Percentiles rank a stretch among this genome's conserved stretches.
Evolutionary conservation across 2,797 vertebrate species (phyloP).

Genomic region (Dermochelys coriacea): DNA sequence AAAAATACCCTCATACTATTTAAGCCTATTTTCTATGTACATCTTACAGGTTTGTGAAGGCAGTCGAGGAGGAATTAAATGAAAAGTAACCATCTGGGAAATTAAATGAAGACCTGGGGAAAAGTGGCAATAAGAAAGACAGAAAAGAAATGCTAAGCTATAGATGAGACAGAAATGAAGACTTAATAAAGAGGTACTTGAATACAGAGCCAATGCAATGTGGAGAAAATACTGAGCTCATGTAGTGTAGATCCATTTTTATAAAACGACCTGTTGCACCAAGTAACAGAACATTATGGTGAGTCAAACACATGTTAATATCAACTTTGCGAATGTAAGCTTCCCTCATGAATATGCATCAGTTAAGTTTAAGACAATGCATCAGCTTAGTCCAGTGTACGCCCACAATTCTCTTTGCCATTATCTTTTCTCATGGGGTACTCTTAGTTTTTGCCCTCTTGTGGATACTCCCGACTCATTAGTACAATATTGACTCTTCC

Average conservation of each 20-base stretch:
- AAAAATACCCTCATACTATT: background rate
- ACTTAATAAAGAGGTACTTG: background rate
- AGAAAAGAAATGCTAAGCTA: background rate
- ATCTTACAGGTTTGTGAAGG: background rate
- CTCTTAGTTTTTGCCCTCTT: background rate
- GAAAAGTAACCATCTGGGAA: background rate
- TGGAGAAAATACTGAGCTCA: background rate
- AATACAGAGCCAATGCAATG: too few relatives aligned
- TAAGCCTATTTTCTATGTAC: background rate
- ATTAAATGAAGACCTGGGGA: background rate
- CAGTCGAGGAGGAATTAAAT: background rate
- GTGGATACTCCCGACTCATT: background rate
- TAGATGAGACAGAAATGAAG: background rate
- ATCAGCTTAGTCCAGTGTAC: too few relatives aligned
- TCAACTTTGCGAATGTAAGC: too few relatives aligned
- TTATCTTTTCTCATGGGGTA: too few relatives aligned
- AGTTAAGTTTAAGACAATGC: too few relatives aligned
- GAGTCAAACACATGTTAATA: background rate
- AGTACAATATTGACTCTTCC: background rate
- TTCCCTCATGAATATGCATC: too few relatives aligned
- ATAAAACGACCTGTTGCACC: background rate
- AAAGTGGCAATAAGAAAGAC: background rate
- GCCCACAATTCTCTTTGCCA: too few relatives aligned
- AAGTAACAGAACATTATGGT: background rate
- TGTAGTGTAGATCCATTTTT: background rate